These are phyloP conservation scores for Adelges cooleyi DNA, from an alignment of 1,140 invertebrate genomes.

Conservation along the genomic window DNA sequence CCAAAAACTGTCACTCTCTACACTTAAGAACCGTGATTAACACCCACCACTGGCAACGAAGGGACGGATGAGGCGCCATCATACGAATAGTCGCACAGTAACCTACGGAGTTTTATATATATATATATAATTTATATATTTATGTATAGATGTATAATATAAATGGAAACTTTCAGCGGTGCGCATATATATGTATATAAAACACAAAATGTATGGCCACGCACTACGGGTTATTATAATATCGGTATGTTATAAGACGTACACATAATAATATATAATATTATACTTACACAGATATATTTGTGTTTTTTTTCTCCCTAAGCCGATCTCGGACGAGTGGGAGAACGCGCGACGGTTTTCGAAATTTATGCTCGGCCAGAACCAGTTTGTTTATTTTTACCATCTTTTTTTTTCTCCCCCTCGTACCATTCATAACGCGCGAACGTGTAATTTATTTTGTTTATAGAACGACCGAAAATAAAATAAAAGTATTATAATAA, in stretches of 20 bases:
- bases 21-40: too few species aligned
- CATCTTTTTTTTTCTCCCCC: neutral
- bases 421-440: conserved; percentile 27
- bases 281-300: too few species aligned
- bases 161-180: conserved; percentile 1
- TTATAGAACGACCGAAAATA: conserved; percentile 20
- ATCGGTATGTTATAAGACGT: conserved; percentile 22
- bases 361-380: conserved; percentile 16
- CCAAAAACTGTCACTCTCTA: too few species aligned
- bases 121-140: too few species aligned
- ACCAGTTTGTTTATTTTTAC: conserved; percentile 26
- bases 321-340: conserved; percentile 21
- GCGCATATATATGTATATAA: too few species aligned
- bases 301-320: conserved; percentile 2
- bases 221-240: conserved; percentile 23
- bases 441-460: conserved; percentile 29
- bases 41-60: too few species aligned
- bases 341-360: conserved; percentile 5
- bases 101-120: too few species aligned
- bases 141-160: conserved; percentile 4
- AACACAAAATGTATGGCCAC: conserved; percentile 22
- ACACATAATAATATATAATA: too few species aligned
- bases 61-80: too few species aligned
- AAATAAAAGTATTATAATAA: too few species aligned
- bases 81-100: too few species aligned